Evolutionary conservation across 2,888 invertebrate species (phyloP).

Genomic region (Brenthis hecate): DNA sequence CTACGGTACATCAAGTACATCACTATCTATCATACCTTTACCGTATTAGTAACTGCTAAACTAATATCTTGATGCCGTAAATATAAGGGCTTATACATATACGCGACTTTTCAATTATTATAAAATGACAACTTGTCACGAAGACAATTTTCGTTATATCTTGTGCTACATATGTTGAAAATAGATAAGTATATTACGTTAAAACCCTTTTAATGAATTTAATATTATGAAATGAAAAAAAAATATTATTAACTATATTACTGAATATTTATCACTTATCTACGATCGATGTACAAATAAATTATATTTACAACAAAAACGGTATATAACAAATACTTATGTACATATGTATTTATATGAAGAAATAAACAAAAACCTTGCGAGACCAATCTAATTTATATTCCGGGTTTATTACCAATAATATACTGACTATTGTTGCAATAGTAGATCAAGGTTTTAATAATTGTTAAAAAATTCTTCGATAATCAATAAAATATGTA

Average conservation of each 20-base stretch:
- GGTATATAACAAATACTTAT: not conserved
- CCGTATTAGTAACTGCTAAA: conserved; percentile 21
- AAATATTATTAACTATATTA: no score
- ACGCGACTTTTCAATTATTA: no score
- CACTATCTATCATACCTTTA: not conserved
- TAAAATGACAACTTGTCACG: no score
- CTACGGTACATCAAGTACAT: no score
- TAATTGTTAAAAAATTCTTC: not conserved
- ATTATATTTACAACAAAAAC: not conserved
- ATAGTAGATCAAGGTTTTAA: conserved; percentile 1
- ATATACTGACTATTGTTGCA: not conserved
- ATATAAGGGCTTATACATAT: conserved; percentile 5
- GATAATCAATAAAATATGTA: no score
- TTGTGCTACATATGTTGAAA: no score
- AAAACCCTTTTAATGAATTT: no score
- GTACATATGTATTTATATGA: not conserved
- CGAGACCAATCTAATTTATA: not conserved
- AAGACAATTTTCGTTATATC: no score
- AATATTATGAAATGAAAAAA: no score
- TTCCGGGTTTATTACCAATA: not conserved
- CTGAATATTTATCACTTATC: no score
- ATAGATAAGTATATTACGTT: no score
- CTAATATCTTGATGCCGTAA: conserved; percentile 12
- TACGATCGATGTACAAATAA: no score
- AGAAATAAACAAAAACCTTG: not conserved